Base-by-base conservation (phyloP, 2,888 invertebrate species). In the Amiota minor region DNA sequence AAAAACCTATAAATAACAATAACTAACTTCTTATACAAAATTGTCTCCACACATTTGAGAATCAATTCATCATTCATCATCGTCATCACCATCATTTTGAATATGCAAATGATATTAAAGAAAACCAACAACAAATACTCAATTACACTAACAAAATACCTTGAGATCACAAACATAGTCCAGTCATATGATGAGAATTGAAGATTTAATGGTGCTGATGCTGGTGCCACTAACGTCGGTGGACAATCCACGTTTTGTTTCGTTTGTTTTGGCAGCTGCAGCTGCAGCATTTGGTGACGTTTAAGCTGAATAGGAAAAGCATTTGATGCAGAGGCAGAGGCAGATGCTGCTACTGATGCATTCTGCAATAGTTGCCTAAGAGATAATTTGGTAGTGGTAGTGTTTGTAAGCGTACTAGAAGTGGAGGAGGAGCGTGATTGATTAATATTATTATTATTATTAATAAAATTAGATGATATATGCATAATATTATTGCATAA, bases 1-100 rank as follows among this genome's bases (percentile, higher is more conserved):
- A 79, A 56, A 56, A 56, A 81, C 71, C 79, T 80, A 35, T 81
- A 82, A 81, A 84, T 78, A 81, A 81, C 79, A 79, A 82, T 81
- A 83, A 81, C 86, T 83, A 84, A 86, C 86, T 85, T 82, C 80
- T 82, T 86, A 84, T 78, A 78, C 80, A 87, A 87, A 84, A 83
- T 86, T 81, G 84, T 86, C n/a, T 53, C 6, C 53, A 53, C 16
- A 16, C 12, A 16, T 53, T 53, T 16, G n/a, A 53, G 10, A n/a
- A 6, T 16, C 14, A 53, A n/a, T 35, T 35, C 35, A 35, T 35
- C 35, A 35, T 6, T 35, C 35, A 8, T 35, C 35, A 35, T 35
- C 35, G 6, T 53, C n/a, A 14, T 35, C 6, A 35, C 6, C 35
- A 35, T 35, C 6, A 4, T 35, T 35, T 35, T 35, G 35, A 35